phyloP scores from a whole-genome alignment of 2,113 vertebrate genomes.

The Daubentonia madagascariensis region DNA sequence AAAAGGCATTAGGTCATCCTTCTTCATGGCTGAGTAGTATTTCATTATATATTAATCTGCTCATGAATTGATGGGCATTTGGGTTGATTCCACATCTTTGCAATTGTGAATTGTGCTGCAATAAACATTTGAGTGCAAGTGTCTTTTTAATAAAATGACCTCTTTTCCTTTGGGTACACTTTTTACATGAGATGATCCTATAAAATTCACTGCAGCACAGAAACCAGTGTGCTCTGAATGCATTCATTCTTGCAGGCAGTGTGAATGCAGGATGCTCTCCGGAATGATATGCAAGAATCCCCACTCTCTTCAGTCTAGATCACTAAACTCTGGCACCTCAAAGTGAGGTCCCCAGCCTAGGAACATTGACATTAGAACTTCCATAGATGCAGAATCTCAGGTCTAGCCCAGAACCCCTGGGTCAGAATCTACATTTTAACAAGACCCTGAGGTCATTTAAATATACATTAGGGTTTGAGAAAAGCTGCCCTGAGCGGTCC shows the following conservation, averaged over 20 bases:
- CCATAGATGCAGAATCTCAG: neutral
- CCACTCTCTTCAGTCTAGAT: no score
- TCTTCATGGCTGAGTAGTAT: no score
- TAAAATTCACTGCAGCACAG: neutral
- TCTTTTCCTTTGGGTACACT: neutral
- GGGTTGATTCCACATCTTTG: no score
- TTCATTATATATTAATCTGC: no score
- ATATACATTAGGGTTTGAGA: neutral
- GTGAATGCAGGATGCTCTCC: neutral
- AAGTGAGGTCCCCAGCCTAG: no score
- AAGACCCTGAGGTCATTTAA: neutral
- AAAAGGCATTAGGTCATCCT: no score
- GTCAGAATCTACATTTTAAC: neutral
- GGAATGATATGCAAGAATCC: no score
- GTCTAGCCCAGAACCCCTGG: neutral
- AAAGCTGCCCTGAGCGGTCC: neutral
- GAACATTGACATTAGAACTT: neutral
- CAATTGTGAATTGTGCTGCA: no score
- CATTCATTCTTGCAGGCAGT: accelerated
- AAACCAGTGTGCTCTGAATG: neutral
- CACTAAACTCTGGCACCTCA: neutral
- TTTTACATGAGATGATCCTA: neutral
- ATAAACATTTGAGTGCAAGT: no score
- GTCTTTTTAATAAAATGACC: no score
- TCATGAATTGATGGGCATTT: no score